Evolutionary conservation across 92 coral and sea anemone species (phyloP), one percentile per base, ranked within the genome.

Genomic region (Zoanthus sansibaricus): DNA sequence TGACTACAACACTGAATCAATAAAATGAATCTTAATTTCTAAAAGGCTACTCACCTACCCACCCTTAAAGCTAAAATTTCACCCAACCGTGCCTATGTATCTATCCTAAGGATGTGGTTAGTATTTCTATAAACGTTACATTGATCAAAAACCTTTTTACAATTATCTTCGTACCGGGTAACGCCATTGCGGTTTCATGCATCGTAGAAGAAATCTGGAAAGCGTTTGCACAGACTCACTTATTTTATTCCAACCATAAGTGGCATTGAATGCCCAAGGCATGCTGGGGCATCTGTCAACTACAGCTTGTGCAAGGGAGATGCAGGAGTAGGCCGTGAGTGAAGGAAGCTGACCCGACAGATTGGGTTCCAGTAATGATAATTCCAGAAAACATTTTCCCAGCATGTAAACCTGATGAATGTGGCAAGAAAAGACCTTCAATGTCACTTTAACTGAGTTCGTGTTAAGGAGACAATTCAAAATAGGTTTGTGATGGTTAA

Each of bases 341-440:
- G 94, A 91, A 46, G 94, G 94, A 69, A 88, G 86, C 33, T 72
- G 87, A 2, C 89, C 87, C 15, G 86, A 90, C 45, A 91, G 55
- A 20, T 71, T 71, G 51, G 75, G 75, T 67, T 91, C 94, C 78
- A 91, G 74, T 80, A 77, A 47, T 9, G 94, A 79, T 20, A 87
- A 64, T 61, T 91, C 94, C 87, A 91, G 83, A 17, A 91, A 77
- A 32, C 85, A 91, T 66, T 91, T 91, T 6, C 91, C 83, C 83
- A 91, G 54, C 47, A 88, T 72, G 77, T 91, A 91, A 0, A 84
- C 83, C 66, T 91, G 47, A 14, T 54, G 20, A 72, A 83, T 54
- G 69, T 25, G 16, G 6, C n/a, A 25, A 45, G 62, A 33, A 16
- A 2, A 21, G 9, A 13, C 0, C 48, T 18, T 31, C 56, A 32